These are phyloP conservation scores for Brachyistius frenatus DNA, from an alignment of 2,113 vertebrate species.

Conservation along the genomic window DNA sequence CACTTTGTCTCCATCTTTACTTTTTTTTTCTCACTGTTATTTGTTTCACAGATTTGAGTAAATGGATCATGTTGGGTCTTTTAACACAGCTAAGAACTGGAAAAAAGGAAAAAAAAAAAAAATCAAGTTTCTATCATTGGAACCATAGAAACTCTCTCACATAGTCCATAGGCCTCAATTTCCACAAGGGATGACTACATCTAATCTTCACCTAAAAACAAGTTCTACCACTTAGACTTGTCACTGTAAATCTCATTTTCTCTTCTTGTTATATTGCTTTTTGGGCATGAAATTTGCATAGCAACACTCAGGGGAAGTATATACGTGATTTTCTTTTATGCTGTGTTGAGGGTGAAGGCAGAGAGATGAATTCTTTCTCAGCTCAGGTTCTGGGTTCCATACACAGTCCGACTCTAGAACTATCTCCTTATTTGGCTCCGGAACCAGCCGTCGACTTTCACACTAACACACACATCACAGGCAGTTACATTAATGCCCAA, in stretches of 20 bases:
- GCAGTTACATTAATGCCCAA: too few relatives aligned
- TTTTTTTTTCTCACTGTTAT: neutral
- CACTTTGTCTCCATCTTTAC: neutral
- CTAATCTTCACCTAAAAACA: neutral
- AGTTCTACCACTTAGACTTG: constrained; percentile 10
- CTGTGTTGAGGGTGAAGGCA: too few relatives aligned
- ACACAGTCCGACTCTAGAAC: too few relatives aligned
- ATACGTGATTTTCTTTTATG: too few relatives aligned
- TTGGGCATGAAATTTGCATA: too few relatives aligned
- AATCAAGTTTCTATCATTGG: neutral
- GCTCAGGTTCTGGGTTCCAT: too few relatives aligned
- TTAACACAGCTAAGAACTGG: neutral
- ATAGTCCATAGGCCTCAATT: neutral
- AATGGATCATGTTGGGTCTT: neutral
- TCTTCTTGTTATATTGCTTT: neutral
- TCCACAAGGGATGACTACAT: neutral
- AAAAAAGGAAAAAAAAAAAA: neutral
- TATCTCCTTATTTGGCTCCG: too few relatives aligned
- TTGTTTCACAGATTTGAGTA: neutral
- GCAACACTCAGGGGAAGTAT: too few relatives aligned
- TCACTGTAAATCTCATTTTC: neutral
- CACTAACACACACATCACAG: too few relatives aligned
- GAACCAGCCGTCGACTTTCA: too few relatives aligned
- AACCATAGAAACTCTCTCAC: neutral
- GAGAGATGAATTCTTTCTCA: too few relatives aligned